Base-by-base conservation (phyloP, 2,888 invertebrate species). In the Microctonus aethiopoides region DNA sequence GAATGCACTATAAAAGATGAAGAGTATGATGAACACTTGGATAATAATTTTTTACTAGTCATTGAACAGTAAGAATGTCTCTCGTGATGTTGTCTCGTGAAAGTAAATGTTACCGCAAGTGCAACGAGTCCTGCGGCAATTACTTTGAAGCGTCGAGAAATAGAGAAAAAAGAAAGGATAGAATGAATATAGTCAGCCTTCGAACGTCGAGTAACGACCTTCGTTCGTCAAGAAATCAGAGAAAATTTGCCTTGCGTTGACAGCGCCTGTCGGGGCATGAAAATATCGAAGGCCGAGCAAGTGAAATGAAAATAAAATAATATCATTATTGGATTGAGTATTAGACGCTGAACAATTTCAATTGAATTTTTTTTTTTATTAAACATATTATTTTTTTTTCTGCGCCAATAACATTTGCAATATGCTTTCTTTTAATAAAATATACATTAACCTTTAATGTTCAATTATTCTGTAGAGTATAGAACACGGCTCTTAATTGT, bases 21-120 rank as follows among this genome's bases (percentile, higher is more conserved):
- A 59, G 39, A 51, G 60, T 20, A 29, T 6, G n/a, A 29, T 6
- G n/a, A n/a, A n/a, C n/a, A n/a, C n/a, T n/a, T n/a, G 52, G 36
- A 34, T 51, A 64, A 69, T 69, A 59, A 75, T 77, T 77, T 68
- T 77, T 74, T 72, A 78, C 76, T 77, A 77, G 71, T 72, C 77
- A 78, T 79, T 78, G 77, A 71, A 67, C 72, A n/a, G 73, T 68
- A 68, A 74, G 74, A 79, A 79, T 78, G 76, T 77, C 76, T 74
- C 75, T 69, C 61, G 74, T 2, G n/a, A 39, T 39, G 39, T 39
- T 39, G 39, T 39, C 65, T 59, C 59, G 54, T 16, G 61, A 32
- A 59, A 41, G 57, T 54, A 63, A 67, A 51, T 54, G 60, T 67
- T 52, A 57, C 61, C 54, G 39, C 46, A 26, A 57, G 52, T 54